phyloP scores from a whole-genome alignment of 2,797 vertebrate species.

The Brachyrhaphis roseni region DNA sequence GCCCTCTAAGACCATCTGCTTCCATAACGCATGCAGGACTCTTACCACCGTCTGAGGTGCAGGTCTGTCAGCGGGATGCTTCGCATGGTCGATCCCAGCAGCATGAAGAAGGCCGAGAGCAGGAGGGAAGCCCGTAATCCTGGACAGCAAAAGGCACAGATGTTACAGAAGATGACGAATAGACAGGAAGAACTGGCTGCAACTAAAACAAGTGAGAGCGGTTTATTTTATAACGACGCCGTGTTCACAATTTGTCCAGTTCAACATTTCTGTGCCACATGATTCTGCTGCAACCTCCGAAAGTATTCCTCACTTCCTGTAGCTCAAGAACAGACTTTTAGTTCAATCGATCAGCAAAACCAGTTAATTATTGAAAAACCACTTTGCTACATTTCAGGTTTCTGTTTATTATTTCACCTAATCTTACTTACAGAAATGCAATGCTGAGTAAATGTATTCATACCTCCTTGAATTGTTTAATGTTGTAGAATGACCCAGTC shows the following conservation, averaged over 20 bases:
- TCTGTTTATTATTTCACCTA: no score
- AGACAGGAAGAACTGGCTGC: neutral
- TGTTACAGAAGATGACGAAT: neutral
- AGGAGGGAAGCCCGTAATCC: constrained; percentile 92
- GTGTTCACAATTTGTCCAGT: neutral
- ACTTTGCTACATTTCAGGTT: no score
- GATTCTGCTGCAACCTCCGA: neutral
- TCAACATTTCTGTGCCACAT: neutral
- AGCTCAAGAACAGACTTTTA: neutral
- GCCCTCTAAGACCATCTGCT: constrained; percentile 4
- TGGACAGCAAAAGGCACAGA: constrained; percentile 53
- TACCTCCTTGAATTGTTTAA: no score
- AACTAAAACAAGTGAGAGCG: neutral
- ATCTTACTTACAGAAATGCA: no score
- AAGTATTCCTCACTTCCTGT: neutral
- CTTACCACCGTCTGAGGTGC: constrained; percentile 89
- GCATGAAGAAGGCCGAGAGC: constrained; percentile 90
- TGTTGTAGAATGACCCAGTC: neutral
- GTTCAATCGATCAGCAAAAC: neutral
- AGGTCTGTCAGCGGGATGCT: constrained; percentile 87
- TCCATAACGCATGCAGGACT: constrained; percentile 1
- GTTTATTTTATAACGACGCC: neutral
- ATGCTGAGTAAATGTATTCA: neutral
- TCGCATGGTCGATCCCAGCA: constrained; percentile 87
- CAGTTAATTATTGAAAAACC: neutral